Percentiles rank a stretch among this genome's conserved stretches.
These are phyloP conservation scores for Sisor rabdophorus DNA, from an alignment of 2,113 vertebrate genomes.

Conservation along the genomic window DNA sequence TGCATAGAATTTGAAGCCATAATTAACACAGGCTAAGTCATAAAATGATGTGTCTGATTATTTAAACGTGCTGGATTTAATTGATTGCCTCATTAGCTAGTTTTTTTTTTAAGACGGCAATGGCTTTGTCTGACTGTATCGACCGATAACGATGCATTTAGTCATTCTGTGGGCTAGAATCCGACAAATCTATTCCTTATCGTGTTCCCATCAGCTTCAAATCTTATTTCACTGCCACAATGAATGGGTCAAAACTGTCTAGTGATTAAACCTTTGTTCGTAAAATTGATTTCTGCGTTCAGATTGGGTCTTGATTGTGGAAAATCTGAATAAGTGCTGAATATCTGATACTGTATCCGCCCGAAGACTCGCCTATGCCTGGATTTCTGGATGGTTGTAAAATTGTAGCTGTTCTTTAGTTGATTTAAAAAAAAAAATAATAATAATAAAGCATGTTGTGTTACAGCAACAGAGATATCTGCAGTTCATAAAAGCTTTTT, in stretches of 20 bases:
- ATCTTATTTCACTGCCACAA: background rate
- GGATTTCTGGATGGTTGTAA: background rate
- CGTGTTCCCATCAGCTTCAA: background rate
- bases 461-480: background rate
- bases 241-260: background rate
- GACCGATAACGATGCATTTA: slow-evolving; percentile 37
- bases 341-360: background rate
- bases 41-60: slow-evolving; percentile 37
- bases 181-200: background rate
- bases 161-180: slow-evolving; percentile 4
- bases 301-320: too few relatives aligned
- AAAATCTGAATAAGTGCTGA: background rate
- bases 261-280: background rate
- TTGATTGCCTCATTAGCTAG: slow-evolving; percentile 29
- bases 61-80: slow-evolving; percentile 26
- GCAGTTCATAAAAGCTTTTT: background rate
- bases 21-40: slow-evolving; percentile 28
- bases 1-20: slow-evolving; percentile 26
- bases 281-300: too few relatives aligned
- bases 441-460: too few relatives aligned
- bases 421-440: too few relatives aligned
- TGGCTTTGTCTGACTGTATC: slow-evolving; percentile 10
- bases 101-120: slow-evolving; percentile 5
- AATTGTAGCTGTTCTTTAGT: background rate
- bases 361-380: background rate